Percentiles rank a stretch among this genome's conserved stretches.
Conservation (phyloP, 2,888 invertebrate genomes). For the Zeuzera pyrina region DNA sequence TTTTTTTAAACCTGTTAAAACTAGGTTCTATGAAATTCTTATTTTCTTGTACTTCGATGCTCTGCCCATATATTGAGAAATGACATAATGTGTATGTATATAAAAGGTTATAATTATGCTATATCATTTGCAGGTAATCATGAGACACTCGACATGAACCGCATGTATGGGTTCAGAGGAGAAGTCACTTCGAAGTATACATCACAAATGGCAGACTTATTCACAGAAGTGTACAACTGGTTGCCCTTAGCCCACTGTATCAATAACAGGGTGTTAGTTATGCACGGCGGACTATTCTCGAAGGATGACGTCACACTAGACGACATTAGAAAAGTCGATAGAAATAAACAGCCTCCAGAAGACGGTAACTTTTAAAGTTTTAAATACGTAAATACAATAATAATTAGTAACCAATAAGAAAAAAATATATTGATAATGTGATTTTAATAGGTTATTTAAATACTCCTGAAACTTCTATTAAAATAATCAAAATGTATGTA, state of each 20-base stretch:
- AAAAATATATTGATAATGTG: no score
- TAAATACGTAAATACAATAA: no score
- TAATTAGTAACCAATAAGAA: no score
- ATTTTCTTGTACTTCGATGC: no score
- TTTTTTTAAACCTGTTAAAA: no score
- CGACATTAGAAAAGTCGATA: slow-evolving; percentile 89
- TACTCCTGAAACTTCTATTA: no score
- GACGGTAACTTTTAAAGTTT: slow-evolving; percentile 80
- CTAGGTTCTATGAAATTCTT: no score
- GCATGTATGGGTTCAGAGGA: slow-evolving; percentile 99
- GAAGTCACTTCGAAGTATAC: slow-evolving; percentile 98
- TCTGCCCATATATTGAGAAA: no score
- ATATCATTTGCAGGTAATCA: slow-evolving; percentile 99
- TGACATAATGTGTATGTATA: no score
- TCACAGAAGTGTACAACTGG: slow-evolving; percentile 99
- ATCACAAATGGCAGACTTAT: slow-evolving; percentile 95
- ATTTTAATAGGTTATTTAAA: no score
- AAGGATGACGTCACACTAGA: slow-evolving; percentile 93
- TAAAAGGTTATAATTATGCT: no score
- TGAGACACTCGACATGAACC: slow-evolving; percentile 98
- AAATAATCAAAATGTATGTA: no score
- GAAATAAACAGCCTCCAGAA: slow-evolving; percentile 97
- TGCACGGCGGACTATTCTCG: slow-evolving; percentile 99
- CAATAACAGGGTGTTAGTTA: slow-evolving; percentile 85
- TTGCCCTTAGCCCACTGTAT: slow-evolving; percentile 96